phyloP scores from a whole-genome alignment of 2,113 vertebrate species.

The Cynoglossus semilaevis region DNA sequence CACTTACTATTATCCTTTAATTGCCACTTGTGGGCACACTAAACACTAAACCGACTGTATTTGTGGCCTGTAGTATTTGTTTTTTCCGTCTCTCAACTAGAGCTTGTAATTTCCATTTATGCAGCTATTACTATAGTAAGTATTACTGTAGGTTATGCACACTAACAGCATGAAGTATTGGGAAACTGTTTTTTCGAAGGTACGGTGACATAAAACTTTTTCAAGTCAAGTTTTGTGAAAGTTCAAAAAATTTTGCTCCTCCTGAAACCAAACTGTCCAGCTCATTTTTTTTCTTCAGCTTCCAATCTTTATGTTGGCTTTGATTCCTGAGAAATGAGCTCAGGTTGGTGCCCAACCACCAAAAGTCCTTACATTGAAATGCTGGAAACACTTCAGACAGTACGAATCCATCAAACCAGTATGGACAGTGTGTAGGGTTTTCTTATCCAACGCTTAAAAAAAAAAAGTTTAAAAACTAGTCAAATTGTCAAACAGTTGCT shows the following conservation, averaged over 20 bases:
- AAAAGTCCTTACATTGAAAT: no score
- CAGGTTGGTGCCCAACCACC: no score
- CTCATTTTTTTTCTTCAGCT: no score
- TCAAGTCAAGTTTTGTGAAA: no score
- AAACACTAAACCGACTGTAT: not conserved
- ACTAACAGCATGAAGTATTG: not conserved
- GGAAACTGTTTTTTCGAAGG: not conserved
- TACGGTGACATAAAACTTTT: no score
- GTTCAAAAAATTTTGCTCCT: no score
- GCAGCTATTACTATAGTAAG: not conserved
- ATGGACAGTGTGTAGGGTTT: no score
- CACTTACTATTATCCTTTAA: constrained; percentile 9
- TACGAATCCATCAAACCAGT: no score
- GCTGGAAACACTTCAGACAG: no score
- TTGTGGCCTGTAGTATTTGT: not conserved
- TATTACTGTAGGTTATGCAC: not conserved
- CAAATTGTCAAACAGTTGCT: not conserved
- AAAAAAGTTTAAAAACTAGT: not conserved
- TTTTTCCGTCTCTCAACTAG: not conserved
- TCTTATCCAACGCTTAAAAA: not conserved
- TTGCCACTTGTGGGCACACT: constrained; percentile 10
- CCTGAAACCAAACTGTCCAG: no score
- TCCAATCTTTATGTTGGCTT: no score
- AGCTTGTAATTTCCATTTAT: not conserved
- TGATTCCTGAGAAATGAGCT: no score